Conservation (phyloP, 2,888 invertebrate genomes). For the Cheiracanthium punctorium region DNA sequence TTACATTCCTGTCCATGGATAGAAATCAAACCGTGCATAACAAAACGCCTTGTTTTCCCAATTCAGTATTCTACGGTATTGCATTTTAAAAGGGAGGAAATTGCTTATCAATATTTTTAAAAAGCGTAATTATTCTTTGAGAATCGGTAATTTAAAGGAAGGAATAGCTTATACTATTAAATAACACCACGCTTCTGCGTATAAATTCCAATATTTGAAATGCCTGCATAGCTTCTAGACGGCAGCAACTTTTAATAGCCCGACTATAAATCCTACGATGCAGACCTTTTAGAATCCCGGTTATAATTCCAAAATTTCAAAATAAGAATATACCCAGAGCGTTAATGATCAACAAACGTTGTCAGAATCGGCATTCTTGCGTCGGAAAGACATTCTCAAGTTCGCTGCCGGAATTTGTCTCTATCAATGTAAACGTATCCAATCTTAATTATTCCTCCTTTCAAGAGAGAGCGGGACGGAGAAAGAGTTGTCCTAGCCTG, state of each 20-base stretch:
- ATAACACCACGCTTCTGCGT: background rate
- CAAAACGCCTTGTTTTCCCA: no score
- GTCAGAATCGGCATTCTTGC: conserved; percentile 39
- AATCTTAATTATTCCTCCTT: conserved; percentile 58
- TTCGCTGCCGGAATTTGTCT: conserved; percentile 38
- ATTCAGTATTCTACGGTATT: no score
- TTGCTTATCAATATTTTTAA: background rate
- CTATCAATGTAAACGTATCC: conserved; percentile 57
- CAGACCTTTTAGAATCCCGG: background rate
- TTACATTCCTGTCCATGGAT: no score
- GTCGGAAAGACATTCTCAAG: conserved; percentile 22
- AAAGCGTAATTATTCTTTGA: background rate
- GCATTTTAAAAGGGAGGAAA: background rate
- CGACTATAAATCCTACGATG: background rate
- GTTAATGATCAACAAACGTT: conserved; percentile 47
- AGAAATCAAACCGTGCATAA: no score
- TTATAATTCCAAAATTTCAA: background rate
- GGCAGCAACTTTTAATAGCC: background rate
- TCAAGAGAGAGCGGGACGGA: conserved; percentile 15
- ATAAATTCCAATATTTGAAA: background rate
- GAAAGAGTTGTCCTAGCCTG: conserved; percentile 55
- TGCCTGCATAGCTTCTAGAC: background rate
- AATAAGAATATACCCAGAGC: conserved; percentile 26
- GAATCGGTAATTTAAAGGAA: background rate
- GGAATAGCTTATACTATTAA: no score